A percentile compares a stretch with the other conserved stretches of the same genome.
These are phyloP conservation scores for Orchesella cincta DNA, from an alignment of 1,140 invertebrate species.

Conservation along the genomic window DNA sequence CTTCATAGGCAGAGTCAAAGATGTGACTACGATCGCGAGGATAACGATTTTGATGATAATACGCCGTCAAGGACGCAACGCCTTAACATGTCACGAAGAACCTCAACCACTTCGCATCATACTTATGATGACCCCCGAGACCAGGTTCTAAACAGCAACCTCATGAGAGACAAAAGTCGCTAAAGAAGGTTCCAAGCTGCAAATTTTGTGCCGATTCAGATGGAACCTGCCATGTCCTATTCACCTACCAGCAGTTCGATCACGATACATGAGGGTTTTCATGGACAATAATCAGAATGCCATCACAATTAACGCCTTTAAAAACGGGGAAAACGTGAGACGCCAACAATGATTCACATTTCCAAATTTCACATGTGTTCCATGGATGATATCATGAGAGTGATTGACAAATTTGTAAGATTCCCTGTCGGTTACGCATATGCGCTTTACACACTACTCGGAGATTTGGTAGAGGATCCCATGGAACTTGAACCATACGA, in stretches of 20 bases:
- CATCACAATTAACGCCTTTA: not conserved
- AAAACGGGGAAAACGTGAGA: conserved; percentile 6
- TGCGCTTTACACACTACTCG: not conserved
- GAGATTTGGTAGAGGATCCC: not conserved
- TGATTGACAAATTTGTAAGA: not conserved
- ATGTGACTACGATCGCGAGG: too few relatives aligned
- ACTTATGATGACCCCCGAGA: too few relatives aligned
- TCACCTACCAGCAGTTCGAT: not conserved
- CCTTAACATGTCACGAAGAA: too few relatives aligned
- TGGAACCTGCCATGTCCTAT: not conserved
- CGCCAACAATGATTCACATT: not conserved
- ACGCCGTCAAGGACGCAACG: too few relatives aligned
- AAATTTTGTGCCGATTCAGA: not conserved
- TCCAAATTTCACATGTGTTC: conserved; percentile 9
- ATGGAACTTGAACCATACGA: not conserved
- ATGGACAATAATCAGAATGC: not conserved
- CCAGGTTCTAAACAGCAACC: too few relatives aligned
- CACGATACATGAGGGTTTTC: not conserved
- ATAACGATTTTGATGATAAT: too few relatives aligned
- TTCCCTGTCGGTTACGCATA: conserved; percentile 16
- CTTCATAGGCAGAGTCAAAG: too few relatives aligned
- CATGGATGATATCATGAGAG: conserved; percentile 8
- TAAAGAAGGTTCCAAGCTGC: not conserved
- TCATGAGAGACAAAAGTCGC: too few relatives aligned
- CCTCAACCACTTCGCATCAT: too few relatives aligned